phyloP scores from a whole-genome alignment of 2,113 vertebrate genomes.

The Halichoeres trimaculatus region DNA sequence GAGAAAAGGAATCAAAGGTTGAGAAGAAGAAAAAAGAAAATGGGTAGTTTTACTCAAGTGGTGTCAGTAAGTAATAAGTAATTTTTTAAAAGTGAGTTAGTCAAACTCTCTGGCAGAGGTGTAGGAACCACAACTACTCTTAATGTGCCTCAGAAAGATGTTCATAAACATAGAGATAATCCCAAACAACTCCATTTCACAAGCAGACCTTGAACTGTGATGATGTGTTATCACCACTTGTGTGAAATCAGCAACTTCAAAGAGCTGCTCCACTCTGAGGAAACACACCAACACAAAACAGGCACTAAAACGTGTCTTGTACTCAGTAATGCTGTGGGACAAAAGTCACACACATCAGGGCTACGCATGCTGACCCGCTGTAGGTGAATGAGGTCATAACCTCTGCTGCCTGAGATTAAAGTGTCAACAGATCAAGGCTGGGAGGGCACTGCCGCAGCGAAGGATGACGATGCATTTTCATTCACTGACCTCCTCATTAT shows the following conservation, averaged over 20 bases:
- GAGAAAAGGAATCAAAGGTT: neutral
- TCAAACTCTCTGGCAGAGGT: neutral
- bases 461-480: conserved; percentile 21
- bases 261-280: neutral
- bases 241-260: neutral
- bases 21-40: neutral
- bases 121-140: no score
- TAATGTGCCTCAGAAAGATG: no score
- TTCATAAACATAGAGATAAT: no score
- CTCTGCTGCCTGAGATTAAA: conserved; percentile 14
- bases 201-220: neutral
- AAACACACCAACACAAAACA: neutral
- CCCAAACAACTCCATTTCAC: neutral
- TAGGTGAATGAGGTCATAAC: conserved; percentile 12
- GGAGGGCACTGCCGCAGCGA: neutral
- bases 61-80: no score
- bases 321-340: neutral
- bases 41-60: neutral
- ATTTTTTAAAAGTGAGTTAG: no score
- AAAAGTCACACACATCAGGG: neutral
- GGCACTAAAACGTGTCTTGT: neutral
- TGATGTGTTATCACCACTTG: neutral
- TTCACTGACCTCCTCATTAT: conserved; percentile 6
- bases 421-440: conserved; percentile 3
- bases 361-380: neutral